phyloP scores from a whole-genome alignment of 2,888 invertebrate species.

The Megalurothrips usitatus region DNA sequence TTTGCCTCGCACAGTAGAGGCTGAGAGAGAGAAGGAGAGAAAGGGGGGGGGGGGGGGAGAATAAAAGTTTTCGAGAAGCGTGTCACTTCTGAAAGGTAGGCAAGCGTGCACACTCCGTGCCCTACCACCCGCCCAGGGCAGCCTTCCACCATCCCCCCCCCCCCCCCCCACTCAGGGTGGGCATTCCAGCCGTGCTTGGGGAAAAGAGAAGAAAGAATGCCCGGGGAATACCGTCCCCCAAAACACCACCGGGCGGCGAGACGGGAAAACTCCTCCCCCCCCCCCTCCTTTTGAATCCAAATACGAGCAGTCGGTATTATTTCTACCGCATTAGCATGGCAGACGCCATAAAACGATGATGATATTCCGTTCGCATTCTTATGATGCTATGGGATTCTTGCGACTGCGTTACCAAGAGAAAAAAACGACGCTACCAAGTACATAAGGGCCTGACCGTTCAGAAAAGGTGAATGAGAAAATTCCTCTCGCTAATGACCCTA shows the following conservation, averaged over 20 bases:
- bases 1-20: background rate
- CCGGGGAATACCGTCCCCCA: background rate
- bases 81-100: background rate
- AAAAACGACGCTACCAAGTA: no score
- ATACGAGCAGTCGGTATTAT: no score
- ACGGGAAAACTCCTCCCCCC: background rate
- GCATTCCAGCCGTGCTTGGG: background rate
- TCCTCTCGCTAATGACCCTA: no score
- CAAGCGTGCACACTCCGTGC: background rate
- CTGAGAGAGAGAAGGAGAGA: background rate
- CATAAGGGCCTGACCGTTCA: no score
- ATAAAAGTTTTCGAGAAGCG: background rate
- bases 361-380: no score
- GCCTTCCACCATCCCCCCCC: background rate
- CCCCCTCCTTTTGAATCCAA: no score
- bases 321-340: no score
- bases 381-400: no score
- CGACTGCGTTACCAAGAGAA: no score
- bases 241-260: background rate
- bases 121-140: background rate
- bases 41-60: background rate
- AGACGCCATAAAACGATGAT: no score
- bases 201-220: background rate
- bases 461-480: no score
- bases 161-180: background rate